Percentiles rank a stretch among this genome's conserved stretches.
Conservation (phyloP, 2,797 vertebrate species). For the Paedocypris micromegethes region DNA sequence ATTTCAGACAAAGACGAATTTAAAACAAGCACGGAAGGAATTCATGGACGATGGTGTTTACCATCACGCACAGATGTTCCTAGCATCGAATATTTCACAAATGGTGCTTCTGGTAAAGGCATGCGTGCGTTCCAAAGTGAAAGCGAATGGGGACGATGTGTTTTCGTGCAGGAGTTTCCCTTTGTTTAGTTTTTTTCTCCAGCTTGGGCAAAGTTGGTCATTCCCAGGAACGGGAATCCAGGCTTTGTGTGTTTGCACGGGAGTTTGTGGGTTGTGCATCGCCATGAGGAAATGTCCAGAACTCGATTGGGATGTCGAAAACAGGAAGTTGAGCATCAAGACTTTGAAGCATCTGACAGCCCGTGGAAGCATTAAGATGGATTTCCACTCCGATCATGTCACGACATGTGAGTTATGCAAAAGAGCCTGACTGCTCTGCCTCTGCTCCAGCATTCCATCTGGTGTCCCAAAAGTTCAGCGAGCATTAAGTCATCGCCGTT, state of each 20-base stretch:
- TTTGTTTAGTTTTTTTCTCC: background rate
- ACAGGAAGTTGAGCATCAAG: too few species aligned
- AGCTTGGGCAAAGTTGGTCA: conserved; percentile 7
- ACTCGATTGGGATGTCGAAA: background rate
- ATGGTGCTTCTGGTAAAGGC: conserved; percentile 13
- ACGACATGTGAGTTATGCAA: conserved; percentile 4
- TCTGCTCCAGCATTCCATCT: conserved; percentile 4
- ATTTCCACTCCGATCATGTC: background rate
- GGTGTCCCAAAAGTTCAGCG: conserved; percentile 23
- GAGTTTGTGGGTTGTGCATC: too few species aligned
- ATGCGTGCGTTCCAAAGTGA: background rate
- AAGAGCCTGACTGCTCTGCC: background rate
- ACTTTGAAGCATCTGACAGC: too few species aligned
- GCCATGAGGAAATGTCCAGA: conserved; percentile 17
- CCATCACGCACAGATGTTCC: conserved; percentile 32
- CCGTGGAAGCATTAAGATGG: too few species aligned
- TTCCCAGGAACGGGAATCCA: conserved; percentile 2
- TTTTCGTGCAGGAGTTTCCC: background rate
- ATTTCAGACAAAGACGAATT: conserved; percentile 34
- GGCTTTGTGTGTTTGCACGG: conserved; percentile 1
- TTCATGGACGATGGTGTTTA: conserved; percentile 28
- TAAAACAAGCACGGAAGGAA: conserved; percentile 32
- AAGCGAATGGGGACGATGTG: background rate
- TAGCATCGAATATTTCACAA: conserved; percentile 24
- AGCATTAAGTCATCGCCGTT: conserved; percentile 36